These are phyloP conservation scores for Zele albiditarsus DNA, from an alignment of 2,888 invertebrate species.

Conservation along the genomic window DNA sequence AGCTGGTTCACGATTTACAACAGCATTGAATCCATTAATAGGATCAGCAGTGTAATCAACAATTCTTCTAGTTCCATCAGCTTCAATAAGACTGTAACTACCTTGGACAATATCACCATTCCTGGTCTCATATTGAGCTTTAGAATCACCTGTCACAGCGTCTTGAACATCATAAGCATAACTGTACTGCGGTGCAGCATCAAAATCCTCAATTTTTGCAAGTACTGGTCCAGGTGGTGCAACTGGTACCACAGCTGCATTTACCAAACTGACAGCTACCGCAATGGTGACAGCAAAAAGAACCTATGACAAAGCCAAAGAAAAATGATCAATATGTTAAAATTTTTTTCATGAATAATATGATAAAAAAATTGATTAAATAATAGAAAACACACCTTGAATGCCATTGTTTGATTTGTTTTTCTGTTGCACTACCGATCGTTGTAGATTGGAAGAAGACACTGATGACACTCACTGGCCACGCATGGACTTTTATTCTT, in stretches of 20 bases:
- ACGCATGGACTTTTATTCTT: slow-evolving; percentile 56
- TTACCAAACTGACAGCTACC: slow-evolving; percentile 70
- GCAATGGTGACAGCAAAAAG: slow-evolving; percentile 68
- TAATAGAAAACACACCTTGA: slow-evolving; percentile 63
- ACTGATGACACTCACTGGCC: slow-evolving; percentile 57
- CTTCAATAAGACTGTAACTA: slow-evolving; percentile 67
- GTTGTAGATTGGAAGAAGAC: slow-evolving; percentile 52
- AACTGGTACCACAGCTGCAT: slow-evolving; percentile 70
- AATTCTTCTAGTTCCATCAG: slow-evolving; percentile 65
- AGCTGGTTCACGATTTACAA: slow-evolving; percentile 69
- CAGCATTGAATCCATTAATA: slow-evolving; percentile 67
- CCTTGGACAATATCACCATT: slow-evolving; percentile 66
- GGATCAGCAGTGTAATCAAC: slow-evolving; percentile 67
- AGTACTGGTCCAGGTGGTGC: slow-evolving; percentile 49
- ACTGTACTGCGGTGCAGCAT: slow-evolving; percentile 64
- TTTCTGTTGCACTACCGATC: slow-evolving; percentile 44
- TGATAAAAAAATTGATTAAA: slow-evolving; percentile 14
- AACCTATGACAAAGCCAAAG: slow-evolving; percentile 62
- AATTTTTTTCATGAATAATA: slow-evolving; percentile 1
- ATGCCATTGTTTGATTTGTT: slow-evolving; percentile 50
- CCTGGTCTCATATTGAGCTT: slow-evolving; percentile 66
- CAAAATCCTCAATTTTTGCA: slow-evolving; percentile 62
- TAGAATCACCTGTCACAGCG: slow-evolving; percentile 65
- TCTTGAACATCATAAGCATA: slow-evolving; percentile 68
- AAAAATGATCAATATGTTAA: slow-evolving; percentile 71